These are phyloP conservation scores for Rhagologus leucostigma DNA, from an alignment of 2,113 vertebrate species.

Conservation along the genomic window DNA sequence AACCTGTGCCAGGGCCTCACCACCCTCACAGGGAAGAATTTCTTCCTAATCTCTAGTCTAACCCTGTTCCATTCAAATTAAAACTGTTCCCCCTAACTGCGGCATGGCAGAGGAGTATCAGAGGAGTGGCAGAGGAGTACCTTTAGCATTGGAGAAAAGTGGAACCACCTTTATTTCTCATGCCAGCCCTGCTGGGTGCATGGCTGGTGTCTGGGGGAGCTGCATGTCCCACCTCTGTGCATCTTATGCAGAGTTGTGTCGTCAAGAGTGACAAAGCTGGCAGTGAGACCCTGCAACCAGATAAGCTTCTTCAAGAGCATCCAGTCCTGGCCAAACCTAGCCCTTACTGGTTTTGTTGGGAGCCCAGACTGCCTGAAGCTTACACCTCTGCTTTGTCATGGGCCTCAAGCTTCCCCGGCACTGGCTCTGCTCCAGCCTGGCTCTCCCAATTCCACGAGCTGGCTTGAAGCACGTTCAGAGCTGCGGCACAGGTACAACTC, in stretches of 20 bases:
- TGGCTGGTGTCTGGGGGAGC: not conserved
- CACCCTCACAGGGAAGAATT: not conserved
- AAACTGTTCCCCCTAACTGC: not conserved
- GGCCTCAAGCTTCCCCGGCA: not conserved
- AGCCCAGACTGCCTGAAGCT: not conserved
- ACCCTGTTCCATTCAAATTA: not conserved
- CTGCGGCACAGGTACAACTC: not conserved
- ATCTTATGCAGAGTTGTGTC: not conserved
- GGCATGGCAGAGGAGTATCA: not conserved
- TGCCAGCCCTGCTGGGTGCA: rapidly evolving
- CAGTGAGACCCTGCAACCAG: not conserved
- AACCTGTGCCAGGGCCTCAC: not conserved
- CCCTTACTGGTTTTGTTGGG: not conserved
- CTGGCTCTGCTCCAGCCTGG: not conserved
- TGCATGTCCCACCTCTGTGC: not conserved
- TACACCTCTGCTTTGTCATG: not conserved
- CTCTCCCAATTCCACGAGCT: not conserved
- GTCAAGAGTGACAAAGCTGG: not conserved
- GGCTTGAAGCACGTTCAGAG: not conserved
- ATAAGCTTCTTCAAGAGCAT: not conserved
- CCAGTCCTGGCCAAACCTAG: not conserved
- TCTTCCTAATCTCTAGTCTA: not conserved
- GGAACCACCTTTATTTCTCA: not conserved
- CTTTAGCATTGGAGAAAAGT: not conserved
- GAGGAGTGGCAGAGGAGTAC: not conserved